phyloP scores from a whole-genome alignment of 2,888 invertebrate genomes.

The Sinelater perroti region DNA sequence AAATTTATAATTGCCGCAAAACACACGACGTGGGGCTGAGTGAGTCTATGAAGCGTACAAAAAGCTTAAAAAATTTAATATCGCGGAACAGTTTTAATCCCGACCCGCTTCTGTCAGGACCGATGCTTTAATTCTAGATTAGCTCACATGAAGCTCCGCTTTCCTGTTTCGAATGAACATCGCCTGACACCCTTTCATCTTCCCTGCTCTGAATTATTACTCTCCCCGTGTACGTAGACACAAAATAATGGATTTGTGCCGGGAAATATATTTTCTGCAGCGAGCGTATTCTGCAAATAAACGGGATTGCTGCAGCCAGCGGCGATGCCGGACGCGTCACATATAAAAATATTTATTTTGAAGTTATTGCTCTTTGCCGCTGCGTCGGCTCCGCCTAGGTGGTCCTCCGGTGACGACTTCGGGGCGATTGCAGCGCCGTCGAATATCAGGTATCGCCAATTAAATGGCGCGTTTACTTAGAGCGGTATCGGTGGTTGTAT shows the following conservation, averaged over 20 bases:
- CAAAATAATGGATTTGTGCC: constrained; percentile 33
- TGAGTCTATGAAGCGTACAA: background rate
- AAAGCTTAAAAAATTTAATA: constrained; percentile 16
- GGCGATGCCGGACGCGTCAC: no score
- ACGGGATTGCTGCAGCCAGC: no score
- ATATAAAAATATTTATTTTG: no score
- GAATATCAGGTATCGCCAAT: constrained; percentile 9
- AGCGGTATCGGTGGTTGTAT: constrained; percentile 1
- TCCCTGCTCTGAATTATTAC: constrained; percentile 37
- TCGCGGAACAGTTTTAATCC: constrained; percentile 30
- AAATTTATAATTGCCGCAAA: no score
- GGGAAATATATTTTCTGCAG: constrained; percentile 28
- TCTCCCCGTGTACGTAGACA: constrained; percentile 33
- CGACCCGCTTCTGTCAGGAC: constrained; percentile 36
- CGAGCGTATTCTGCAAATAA: constrained; percentile 19
- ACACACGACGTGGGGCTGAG: no score
- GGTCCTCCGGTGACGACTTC: no score
- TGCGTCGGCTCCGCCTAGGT: no score
- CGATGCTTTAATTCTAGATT: constrained; percentile 38
- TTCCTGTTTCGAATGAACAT: constrained; percentile 38
- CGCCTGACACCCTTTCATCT: constrained; percentile 39
- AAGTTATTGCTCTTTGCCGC: no score
- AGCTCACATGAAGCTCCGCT: constrained; percentile 36
- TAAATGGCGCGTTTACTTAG: constrained; percentile 7
- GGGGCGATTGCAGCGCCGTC: no score